Base-by-base conservation (phyloP, 2,888 invertebrate species). In the Thymelicus sylvestris region DNA sequence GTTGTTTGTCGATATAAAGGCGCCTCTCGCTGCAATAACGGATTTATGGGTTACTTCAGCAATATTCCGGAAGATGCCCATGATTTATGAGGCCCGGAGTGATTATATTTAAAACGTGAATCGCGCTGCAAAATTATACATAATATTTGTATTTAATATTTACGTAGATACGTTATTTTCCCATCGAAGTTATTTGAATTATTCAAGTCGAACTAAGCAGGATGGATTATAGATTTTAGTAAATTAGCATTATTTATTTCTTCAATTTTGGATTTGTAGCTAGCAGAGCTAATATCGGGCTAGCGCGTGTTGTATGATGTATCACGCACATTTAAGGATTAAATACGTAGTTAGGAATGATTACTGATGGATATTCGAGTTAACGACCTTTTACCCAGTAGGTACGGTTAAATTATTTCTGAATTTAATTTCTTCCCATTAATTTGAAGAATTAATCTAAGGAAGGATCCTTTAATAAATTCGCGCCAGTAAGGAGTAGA, bases 91-190 rank as follows among this genome's bases (percentile, higher is more conserved):
- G 24, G 57, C 47, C 38, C 15, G 6, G 24, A 47, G 47, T 59
- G 47, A 66, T 59, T 66, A 66, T 57, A n/a, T n/a, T n/a, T n/a
- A 10, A 66, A 66, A 41, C 59, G 57, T 66, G 57, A 31, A 47
- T 59, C 24, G 59, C 47, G 50, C 24, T 24, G 10, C 55, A 24
- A 24, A 24, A 55, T 19, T 24, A 24, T 10, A n/a, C n/a, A n/a
- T n/a, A n/a, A n/a, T n/a, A 55, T 55, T 24, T 24, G 55, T 19
- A 55, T 55, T 55, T 50, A 50, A 15, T 50, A 50, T 50, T 15
- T 50, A 15, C 7, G 7, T 6, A 2, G 24, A 24, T 24, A 24
- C 24, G 6, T 24, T n/a, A 24, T 10, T 55, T 24, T 19, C 8
- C n/a, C 10, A 55, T 7, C n/a, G 12, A 55, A 55, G 2, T 7